Conservation (phyloP, 2,797 vertebrate species). For the Ciconia nigra region DNA sequence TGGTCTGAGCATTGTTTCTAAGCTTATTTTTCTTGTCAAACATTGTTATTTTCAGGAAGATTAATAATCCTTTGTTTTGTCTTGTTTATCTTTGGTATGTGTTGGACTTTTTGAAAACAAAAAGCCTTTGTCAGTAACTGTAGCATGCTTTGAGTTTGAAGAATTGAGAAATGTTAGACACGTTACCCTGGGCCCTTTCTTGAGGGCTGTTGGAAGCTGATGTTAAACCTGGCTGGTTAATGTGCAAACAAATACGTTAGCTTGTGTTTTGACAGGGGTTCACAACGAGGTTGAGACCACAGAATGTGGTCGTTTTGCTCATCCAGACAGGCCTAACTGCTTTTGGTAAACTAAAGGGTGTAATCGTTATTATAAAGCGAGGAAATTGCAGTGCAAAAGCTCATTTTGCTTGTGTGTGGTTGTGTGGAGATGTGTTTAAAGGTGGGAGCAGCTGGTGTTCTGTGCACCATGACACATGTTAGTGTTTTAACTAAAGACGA, state of each 20-base stretch:
- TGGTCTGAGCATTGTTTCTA: background rate
- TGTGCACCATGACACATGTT: background rate
- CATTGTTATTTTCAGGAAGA: background rate
- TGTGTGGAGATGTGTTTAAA: background rate
- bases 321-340: background rate
- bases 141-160: background rate
- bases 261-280: background rate
- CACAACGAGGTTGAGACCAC: background rate
- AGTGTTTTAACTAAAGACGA: background rate
- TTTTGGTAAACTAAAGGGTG: background rate
- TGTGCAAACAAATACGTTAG: background rate
- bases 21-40: background rate
- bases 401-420: accelerated
- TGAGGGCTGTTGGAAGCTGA: background rate
- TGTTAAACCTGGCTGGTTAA: background rate
- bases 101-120: background rate
- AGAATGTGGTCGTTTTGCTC: background rate
- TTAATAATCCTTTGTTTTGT: background rate
- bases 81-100: background rate
- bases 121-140: background rate
- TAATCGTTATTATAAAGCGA: background rate
- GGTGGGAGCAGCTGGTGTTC: background rate
- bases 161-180: background rate
- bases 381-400: background rate
- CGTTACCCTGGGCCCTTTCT: background rate